Evolutionary conservation across 2,888 invertebrate genomes (phyloP), one percentile per base, ranked within the genome.

Genomic region (Mystacides longicornis): DNA sequence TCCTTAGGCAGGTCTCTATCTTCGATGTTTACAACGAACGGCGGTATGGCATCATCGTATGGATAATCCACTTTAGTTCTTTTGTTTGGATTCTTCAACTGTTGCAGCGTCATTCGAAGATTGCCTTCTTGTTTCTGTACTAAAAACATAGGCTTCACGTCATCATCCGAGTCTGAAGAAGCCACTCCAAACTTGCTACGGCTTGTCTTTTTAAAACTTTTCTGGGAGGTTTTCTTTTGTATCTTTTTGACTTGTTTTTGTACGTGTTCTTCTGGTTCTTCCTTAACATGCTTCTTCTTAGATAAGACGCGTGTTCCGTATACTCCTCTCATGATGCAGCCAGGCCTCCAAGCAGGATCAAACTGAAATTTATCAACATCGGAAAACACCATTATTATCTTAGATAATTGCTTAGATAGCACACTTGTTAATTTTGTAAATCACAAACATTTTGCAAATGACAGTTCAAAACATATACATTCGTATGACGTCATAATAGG

Each of bases 41-140:
- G 45, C 16, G 75, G 55, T 2, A 75, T 73, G 11, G 69, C 70
- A 20, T 77, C 77, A 21, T 76, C 75, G 47, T 74, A 77, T 1
- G 77, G 77, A 61, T 71, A 72, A 64, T 77, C 75, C 46, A 68
- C 71, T 11, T 67, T 7, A 3, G 75, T 64, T 51, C 77, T 67
- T 59, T 75, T 73, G 59, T 72, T 73, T 1, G 71, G 75, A 58
- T 74, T 73, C 57, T 74, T 75, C 54, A 76, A 72, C 0, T 75
- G 73, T 65, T 76, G 75, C 74, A 77, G 73, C 57, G 72, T 70
- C 3, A 77, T 75, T 2, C 70, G 71, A 54, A 68, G 75, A 62
- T 76, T 74, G 23, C 77, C 76, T 11, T 72, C 70, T 52, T 63
- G 63, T 63, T 77, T 76, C 74, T 3, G 37, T 37, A 37, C 63